Base-by-base conservation (phyloP, 2,113 vertebrate species). In the Ibidorhyncha struthersii region DNA sequence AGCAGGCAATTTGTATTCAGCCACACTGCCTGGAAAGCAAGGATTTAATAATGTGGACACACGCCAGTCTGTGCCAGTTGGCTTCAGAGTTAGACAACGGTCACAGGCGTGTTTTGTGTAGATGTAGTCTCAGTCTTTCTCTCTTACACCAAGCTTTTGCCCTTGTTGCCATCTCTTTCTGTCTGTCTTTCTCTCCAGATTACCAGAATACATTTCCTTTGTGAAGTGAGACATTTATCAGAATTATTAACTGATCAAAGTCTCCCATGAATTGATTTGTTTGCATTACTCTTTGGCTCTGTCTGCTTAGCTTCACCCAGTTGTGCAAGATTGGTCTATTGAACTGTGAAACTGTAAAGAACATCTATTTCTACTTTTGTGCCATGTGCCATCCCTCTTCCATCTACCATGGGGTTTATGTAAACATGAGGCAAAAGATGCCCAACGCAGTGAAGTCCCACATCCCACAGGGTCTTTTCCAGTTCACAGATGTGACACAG, bases 31-130 rank as follows among this genome's bases (percentile, higher is more conserved):
- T 93, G 89, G 83, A 96, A 97, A 93, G 47, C 73, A 72, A 85
- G 73, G 84, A 85, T 94, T 94, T 72, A 96, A 96, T 96, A 89
- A 93, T 53, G 81, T 94, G 91, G 96, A 93, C 89, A 94, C 52
- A 91, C 0, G 4, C 38, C 84, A 86, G 70, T 76, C 61, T 74
- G 36, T 89, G 93, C 93, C 84, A 93, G 73, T 94, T 95, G 81
- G 89, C 84, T 93, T 84, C 86, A 93, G 93, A 89, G 11, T 26
- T 26, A 69, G 56, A 25, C 63, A 89, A 84, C 3, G 2, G 73
- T 82, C 86, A 90, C 56, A 65, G 56, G 34, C 81, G 34, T 29
- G 10, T 52, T 96, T 89, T 79, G 16, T 76, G 27, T 16, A 82
- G n/a, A 63, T 9, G 23, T 25, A 50, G 21, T n/a, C 34, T 62